phyloP scores from a whole-genome alignment of 2,888 invertebrate species.

The Melanargia galathea region DNA sequence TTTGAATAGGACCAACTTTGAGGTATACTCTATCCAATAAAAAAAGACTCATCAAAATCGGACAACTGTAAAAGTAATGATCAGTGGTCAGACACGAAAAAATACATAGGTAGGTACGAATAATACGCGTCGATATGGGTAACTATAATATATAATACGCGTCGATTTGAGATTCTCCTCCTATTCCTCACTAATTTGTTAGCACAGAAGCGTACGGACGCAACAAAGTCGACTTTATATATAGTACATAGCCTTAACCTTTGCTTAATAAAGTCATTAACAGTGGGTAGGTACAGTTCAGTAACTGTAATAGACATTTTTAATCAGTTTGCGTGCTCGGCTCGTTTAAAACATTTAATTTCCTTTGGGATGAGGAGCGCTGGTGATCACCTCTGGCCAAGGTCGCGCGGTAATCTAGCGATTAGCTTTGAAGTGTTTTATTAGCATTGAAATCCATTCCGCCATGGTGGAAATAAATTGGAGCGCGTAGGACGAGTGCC shows the following conservation, averaged over 20 bases:
- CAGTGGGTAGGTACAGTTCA: background rate
- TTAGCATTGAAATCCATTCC: slow-evolving; percentile 11
- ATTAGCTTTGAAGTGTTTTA: slow-evolving; percentile 25
- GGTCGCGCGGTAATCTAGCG: slow-evolving; percentile 26
- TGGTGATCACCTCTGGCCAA: slow-evolving; percentile 29
- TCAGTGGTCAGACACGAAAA: too few species aligned
- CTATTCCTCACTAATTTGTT: too few species aligned
- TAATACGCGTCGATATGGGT: too few species aligned
- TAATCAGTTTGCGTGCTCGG: slow-evolving; percentile 30
- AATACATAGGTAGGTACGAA: too few species aligned
- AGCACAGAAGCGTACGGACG: too few species aligned
- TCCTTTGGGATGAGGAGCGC: slow-evolving; percentile 28
- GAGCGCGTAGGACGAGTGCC: background rate
- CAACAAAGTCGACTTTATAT: too few species aligned
- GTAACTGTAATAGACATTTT: slow-evolving; percentile 13
- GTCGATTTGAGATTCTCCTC: too few species aligned
- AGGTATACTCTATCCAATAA: too few species aligned
- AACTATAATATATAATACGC: too few species aligned
- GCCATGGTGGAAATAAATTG: slow-evolving; percentile 18
- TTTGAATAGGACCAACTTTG: too few species aligned
- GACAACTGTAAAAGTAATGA: too few species aligned
- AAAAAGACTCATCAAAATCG: too few species aligned
- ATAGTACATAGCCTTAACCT: background rate
- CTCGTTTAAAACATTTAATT: slow-evolving; percentile 29
- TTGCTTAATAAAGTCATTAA: background rate